These are phyloP conservation scores for Dexiosoma caninum DNA, from an alignment of 2,888 invertebrate species.

Conservation along the genomic window DNA sequence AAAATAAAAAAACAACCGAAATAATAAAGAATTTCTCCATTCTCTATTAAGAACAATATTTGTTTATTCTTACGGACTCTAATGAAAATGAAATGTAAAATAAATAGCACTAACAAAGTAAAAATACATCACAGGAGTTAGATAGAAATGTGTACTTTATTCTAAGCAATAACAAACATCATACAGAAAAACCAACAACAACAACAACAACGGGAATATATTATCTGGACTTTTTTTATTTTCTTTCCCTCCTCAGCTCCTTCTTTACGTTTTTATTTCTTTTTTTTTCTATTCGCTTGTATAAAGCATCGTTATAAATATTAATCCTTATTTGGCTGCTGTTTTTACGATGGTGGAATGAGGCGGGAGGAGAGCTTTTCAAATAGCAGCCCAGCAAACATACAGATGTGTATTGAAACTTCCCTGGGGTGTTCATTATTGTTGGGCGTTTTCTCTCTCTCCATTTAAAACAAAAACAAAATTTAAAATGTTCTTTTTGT, in stretches of 20 bases:
- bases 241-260: conserved; percentile 3
- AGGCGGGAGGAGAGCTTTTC: not conserved
- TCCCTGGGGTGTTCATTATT: too few species aligned
- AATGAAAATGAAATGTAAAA: conserved; percentile 58
- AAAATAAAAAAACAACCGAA: not conserved
- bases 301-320: conserved; percentile 31
- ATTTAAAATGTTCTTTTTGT: too few species aligned
- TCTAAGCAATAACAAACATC: conserved; percentile 10
- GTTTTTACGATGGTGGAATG: not conserved
- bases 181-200: too few species aligned
- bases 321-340: too few species aligned
- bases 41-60: conserved; percentile 26
- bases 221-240: conserved; percentile 13
- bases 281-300: not conserved
- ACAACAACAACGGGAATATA: not conserved
- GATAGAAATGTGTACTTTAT: not conserved
- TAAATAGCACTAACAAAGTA: conserved; percentile 44
- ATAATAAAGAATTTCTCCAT: not conserved
- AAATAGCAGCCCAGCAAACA: conserved; percentile 9
- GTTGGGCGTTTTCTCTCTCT: too few species aligned
- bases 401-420: too few species aligned
- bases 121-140: not conserved
- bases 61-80: conserved; percentile 25
- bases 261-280: not conserved
- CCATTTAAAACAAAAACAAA: too few species aligned